Base-by-base conservation (phyloP, 2,797 vertebrate genomes). In the Paedocypris micromegethes region DNA sequence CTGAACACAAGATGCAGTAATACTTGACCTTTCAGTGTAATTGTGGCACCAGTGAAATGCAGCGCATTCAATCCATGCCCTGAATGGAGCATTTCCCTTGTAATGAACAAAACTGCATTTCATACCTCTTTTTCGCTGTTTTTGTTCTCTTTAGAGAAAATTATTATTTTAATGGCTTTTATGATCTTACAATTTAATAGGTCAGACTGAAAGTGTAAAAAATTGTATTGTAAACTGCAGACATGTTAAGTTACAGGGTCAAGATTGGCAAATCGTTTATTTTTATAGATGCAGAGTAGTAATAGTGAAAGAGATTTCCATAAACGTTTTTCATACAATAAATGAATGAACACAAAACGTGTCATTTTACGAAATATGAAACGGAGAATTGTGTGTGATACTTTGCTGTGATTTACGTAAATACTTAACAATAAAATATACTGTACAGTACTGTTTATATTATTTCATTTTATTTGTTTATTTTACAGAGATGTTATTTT, bases 11-110 rank as follows among this genome's bases (percentile, higher is more conserved):
- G 93, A 98, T 93, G 93, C 93, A 91, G 91, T 94, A 95, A 96
- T 96, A 96, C 96, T 98, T 98, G 95, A 98, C 95, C 96, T 97
- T 94, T 94, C 92, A 92, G 92, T 88, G 93, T 96, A 97, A 97
- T 97, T 94, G 95, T 95, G 90, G 93, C 91, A 93, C 90, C 92
- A 91, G 90, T 92, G 91, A 96, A 96, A 96, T 90, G 92, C 92
- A 88, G 92, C 86, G 90, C 90, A 93, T 98, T 97, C 93, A 97
- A 85, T 80, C 87, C 83, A 64, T 78, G 87, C 23, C 23, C 23
- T 93, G 92, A 97, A 95, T 95, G 90, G 92, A 91, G 88, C 86
- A 74, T 82, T 80, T 90, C 90, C 90, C 83, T 85, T 84, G 81
- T 85, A 83, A 84, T 87, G 92, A 95, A 88, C 79, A 93, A 94